These are phyloP conservation scores for Poeciliopsis turrubarensis DNA, from an alignment of 2,113 vertebrate species.

Conservation along the genomic window DNA sequence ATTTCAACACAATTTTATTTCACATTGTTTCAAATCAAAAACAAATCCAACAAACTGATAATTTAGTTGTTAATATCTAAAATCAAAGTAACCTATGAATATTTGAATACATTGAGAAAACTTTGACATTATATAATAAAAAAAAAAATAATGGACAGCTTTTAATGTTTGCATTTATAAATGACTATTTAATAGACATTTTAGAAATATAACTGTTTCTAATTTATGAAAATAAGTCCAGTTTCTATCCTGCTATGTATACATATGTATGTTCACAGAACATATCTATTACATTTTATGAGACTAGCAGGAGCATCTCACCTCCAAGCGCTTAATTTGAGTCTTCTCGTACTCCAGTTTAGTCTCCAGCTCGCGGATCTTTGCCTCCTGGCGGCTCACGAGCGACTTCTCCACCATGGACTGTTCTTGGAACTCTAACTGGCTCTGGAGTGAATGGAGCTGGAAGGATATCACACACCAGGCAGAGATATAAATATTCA, in stretches of 20 bases:
- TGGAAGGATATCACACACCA: constrained; percentile 58
- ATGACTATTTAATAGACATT: too few species aligned
- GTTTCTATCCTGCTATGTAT: not conserved
- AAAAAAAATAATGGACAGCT: too few species aligned
- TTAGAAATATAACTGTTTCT: not conserved
- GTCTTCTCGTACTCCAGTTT: constrained; percentile 96
- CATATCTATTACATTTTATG: constrained; percentile 5
- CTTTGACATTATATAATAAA: too few species aligned
- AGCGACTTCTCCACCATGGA: constrained; percentile 98
- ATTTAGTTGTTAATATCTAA: not conserved
- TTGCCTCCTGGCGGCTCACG: constrained; percentile 97
- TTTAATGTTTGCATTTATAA: too few species aligned
- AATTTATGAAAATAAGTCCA: not conserved
- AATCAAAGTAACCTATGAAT: not conserved
- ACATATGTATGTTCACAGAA: not conserved
- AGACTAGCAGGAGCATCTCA: constrained; percentile 58
- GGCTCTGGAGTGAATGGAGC: constrained; percentile 94
- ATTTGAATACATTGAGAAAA: not conserved
- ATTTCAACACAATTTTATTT: not conserved
- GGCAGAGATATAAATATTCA: constrained; percentile 10
- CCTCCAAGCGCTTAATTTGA: constrained; percentile 96
- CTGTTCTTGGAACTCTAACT: constrained; percentile 95
- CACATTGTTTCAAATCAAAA: not conserved
- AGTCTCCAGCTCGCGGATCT: constrained; percentile 96
- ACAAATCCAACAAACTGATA: not conserved